phyloP scores from a whole-genome alignment of 2,113 vertebrate genomes.

The Dascyllus trimaculatus region DNA sequence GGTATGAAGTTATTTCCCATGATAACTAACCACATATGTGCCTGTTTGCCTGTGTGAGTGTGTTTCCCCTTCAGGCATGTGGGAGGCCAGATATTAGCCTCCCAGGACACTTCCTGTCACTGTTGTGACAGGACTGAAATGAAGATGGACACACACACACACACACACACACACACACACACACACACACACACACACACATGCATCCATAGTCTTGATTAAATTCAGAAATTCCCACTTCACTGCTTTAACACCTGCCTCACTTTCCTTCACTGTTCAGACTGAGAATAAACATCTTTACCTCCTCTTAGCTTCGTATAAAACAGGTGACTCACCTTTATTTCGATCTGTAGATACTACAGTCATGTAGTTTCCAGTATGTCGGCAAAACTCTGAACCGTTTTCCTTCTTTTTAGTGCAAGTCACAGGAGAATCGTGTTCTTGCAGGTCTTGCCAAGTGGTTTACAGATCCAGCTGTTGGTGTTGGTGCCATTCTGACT shows the following conservation, averaged over 20 bases:
- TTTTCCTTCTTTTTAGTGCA: not conserved
- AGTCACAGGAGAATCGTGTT: not conserved
- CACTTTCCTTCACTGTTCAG: constrained; percentile 1
- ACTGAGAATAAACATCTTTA: not conserved
- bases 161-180: not conserved
- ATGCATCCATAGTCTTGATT: constrained; percentile 35
- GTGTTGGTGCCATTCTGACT: not conserved
- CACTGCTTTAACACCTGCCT: constrained; percentile 38
- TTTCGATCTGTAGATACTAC: not conserved
- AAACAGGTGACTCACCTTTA: not conserved
- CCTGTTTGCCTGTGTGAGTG: not conserved
- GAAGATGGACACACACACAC: constrained; percentile 18
- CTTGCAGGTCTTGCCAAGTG: not conserved
- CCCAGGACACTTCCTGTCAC: constrained; percentile 32
- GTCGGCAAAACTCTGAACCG: not conserved
- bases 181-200: not conserved
- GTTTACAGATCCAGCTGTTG: too few relatives aligned
- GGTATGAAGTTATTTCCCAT: constrained; percentile 59
- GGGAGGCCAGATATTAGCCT: constrained; percentile 38
- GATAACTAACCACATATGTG: constrained; percentile 20
- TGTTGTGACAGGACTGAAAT: constrained; percentile 49
- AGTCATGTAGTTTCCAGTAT: not conserved
- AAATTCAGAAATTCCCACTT: constrained; percentile 39
- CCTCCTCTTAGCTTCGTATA: not conserved
- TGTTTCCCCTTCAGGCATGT: constrained; percentile 47